Base-by-base conservation (phyloP, 2,888 invertebrate genomes). In the Smittia aterrima region DNA sequence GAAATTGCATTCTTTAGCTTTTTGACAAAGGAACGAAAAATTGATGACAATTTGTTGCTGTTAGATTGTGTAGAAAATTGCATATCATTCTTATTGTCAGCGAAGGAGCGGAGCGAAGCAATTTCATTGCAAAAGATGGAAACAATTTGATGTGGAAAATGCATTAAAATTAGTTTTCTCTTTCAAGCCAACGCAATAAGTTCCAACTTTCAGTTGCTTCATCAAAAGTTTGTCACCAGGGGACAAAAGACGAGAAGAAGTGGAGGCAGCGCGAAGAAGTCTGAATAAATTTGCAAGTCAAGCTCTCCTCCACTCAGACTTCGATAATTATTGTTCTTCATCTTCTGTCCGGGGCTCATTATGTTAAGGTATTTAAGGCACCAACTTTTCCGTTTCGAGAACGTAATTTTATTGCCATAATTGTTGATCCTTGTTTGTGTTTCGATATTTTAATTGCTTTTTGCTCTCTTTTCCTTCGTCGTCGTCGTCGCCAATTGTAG, bases 391-490 rank as follows among this genome's bases (percentile, higher is more conserved):
- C 22, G 47, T 47, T 47, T 38, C 38, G 38, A 38, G 47, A 38
- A 38, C 47, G 13, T 47, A 71, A 71, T 71, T 71, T 72, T 72
- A 72, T 72, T 72, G 72, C 72, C 40, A 58, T 40, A 72, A 62
- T 72, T 72, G 58, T 72, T 72, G 72, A 72, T 72, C 72, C 72
- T 72, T 62, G 40, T 54, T 58, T 72, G 72, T 72, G 72, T 72
- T 72, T 72, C 72, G 72, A 72, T 72, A 72, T 72, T 72, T 72
- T 72, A 72, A 72, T 72, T 72, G 72, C 72, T 40, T 72, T 58
- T 62, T 32, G 20, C 18, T 72, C 22, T 11, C 68, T 24, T n/a
- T 47, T 41, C 47, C 67, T 22, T 24, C 47, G 47, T 9, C 25
- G 22, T 66, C 41, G 38, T 32, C 9, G 20, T 20, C 22, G 58